Base-by-base conservation (phyloP, 1,140 invertebrate species). In the Euura saliciscinereae region DNA sequence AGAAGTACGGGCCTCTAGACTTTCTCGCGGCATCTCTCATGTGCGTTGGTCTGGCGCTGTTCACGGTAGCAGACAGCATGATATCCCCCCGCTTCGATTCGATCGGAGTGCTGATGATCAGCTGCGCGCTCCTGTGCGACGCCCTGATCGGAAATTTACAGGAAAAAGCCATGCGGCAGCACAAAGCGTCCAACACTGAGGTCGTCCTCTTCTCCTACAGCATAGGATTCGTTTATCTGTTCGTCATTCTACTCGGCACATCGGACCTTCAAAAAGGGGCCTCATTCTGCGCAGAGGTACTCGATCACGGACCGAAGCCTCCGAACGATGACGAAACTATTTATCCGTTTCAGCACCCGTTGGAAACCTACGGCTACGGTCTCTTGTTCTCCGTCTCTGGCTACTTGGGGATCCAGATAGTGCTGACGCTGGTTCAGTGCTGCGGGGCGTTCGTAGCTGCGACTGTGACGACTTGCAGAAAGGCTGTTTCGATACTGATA, bases 71-170 rank as follows among this genome's bases (percentile, higher is more conserved):
- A 74, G 98, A 99, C 84, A 97, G 94, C 51, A 91, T 94, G 84
- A 90, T 98, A 7, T 95, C 94, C 43, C 97, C 97, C 43, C 95
- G 94, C 78, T 99, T 98, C 83, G 92, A 97, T 87, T 80, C 92
- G 0, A 85, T 93, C 65, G 95, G 97, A 67, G 92, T 99, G 4
- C 79, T 94, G 4, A 93, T 99, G 89, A 98, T 99, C 88, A 94
- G 89, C 66, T 91, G 90, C 75, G 97, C 97, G 1, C 85, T 99
- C 51, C 84, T 97, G 7, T 98, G 96, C 81, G 97, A 99, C 89
- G 97, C 97, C 2, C 90, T 94, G 44, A 98, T 99, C 79, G 97
- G 97, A 59, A 99, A 99, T 90, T 93, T 98, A 3, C 97, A 99
- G 89, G 97, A 99, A 84, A 98, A 98, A 87, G 92, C 93, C 0